Evolutionary conservation across 2,797 vertebrate genomes (phyloP), one percentile per base, ranked within the genome.

Genomic region (Anableps anableps): DNA sequence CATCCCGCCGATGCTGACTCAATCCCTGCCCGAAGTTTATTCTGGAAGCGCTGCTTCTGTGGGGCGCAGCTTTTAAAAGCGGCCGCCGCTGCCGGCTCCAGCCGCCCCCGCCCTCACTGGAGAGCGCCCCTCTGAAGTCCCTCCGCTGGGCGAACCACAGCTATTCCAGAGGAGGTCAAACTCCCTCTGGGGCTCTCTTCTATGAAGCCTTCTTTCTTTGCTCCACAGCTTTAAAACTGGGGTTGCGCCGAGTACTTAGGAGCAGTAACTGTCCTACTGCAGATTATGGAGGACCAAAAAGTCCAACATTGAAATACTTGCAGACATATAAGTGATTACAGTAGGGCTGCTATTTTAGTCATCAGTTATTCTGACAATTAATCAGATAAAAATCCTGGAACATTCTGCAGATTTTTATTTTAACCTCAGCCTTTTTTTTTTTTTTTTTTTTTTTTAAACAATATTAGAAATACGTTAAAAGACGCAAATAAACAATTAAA

Each of bases 41-140:
- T 93, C 91, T 94, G 89, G 92, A 91, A 81, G 86, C 36, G 64
- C 50, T 80, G 68, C 55, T 64, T 87, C 83, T 77, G 76, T 75
- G 89, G 41, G 86, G 90, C 74, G 72, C 72, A 80, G 78, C 71
- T 85, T 90, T 84, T 88, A 81, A 85, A 48, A 21, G 21, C 50
- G 6, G 16, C 9, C 21, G 3, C 50, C 23, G 50, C 91, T 66
- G 89, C 87, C 74, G 60, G 87, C 83, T 84, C 78, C 88, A 81
- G 93, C 94, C 94, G 85, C 94, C 92, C 89, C 90, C 92, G 76
- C 83, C 85, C 83, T 80, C 72, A 83, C 84, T 48, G 14, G 17
- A 16, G 86, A 82, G 83, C 83, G 89, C 79, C 85, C 81, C 82
- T 89, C 84, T 91, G 88, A 92, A 90, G 51, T 53, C 21, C 51